phyloP scores from a whole-genome alignment of 2,888 invertebrate genomes.

The Drosophila quinaria region DNA sequence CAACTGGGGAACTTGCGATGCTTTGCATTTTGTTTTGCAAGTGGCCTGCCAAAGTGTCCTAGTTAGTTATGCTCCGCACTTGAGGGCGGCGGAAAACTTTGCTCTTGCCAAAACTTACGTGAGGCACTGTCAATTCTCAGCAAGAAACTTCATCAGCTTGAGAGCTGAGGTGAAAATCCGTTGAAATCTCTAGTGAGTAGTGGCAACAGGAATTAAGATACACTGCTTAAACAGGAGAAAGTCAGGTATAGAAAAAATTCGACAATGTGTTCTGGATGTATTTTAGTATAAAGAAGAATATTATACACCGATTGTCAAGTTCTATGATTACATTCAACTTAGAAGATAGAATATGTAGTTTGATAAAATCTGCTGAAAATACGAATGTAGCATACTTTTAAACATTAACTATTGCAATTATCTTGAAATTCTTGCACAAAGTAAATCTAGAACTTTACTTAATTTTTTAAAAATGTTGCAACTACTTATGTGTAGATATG shows the following conservation, averaged over 20 bases:
- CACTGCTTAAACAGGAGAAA: not conserved
- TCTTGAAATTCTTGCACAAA: no score
- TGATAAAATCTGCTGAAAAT: no score
- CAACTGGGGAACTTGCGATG: not conserved
- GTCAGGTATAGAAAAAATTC: not conserved
- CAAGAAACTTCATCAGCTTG: constrained; percentile 13
- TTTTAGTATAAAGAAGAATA: not conserved
- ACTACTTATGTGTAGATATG: no score
- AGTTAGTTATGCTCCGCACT: constrained; percentile 40
- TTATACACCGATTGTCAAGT: no score
- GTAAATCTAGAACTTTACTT: no score
- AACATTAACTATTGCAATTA: no score
- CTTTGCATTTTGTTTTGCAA: constrained; percentile 26
- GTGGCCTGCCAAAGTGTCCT: constrained; percentile 15
- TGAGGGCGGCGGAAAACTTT: constrained; percentile 53
- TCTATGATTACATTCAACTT: no score
- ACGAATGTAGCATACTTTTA: no score
- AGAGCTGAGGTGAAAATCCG: constrained; percentile 22
- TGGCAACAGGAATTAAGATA: constrained; percentile 1
- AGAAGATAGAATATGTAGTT: no score
- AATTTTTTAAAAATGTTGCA: no score
- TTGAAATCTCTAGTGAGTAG: constrained; percentile 20
- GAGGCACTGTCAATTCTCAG: constrained; percentile 14
- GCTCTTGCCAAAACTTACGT: constrained; percentile 25
- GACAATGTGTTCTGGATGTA: not conserved